phyloP scores from a whole-genome alignment of 2,797 vertebrate species.

The Spheniscus humboldti region DNA sequence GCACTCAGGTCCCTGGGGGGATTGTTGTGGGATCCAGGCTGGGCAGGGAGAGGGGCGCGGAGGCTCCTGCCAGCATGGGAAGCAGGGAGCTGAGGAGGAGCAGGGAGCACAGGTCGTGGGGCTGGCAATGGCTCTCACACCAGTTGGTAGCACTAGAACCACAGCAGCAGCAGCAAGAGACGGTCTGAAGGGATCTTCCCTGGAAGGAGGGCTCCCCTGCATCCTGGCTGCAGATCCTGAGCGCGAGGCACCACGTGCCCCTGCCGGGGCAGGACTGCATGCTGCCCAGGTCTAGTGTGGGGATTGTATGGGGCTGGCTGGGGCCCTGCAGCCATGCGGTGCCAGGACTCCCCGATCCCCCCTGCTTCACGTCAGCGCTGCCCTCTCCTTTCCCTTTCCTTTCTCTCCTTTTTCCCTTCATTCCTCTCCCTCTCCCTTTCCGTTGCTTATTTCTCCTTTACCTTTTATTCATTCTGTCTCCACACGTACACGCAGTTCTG shows the following conservation, averaged over 20 bases:
- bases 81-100: neutral
- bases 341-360: neutral
- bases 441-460: neutral
- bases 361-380: accelerated
- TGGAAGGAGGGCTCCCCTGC: neutral
- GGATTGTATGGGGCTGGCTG: neutral
- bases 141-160: neutral
- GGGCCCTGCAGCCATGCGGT: neutral
- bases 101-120: neutral
- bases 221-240: accelerated
- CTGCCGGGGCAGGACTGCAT: neutral
- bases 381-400: neutral
- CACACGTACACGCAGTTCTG: neutral
- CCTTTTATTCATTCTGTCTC: neutral
- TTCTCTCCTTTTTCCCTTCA: neutral
- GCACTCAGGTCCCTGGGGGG: neutral
- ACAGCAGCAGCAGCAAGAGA: neutral
- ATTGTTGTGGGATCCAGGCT: neutral
- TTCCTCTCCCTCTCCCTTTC: neutral
- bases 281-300: neutral
- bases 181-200: neutral
- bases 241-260: neutral
- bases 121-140: neutral
- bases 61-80: neutral
- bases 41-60: neutral